Evolutionary conservation across 2,888 invertebrate genomes (phyloP), one percentile per base, ranked within the genome.

Genomic region (Spialia ferax): DNA sequence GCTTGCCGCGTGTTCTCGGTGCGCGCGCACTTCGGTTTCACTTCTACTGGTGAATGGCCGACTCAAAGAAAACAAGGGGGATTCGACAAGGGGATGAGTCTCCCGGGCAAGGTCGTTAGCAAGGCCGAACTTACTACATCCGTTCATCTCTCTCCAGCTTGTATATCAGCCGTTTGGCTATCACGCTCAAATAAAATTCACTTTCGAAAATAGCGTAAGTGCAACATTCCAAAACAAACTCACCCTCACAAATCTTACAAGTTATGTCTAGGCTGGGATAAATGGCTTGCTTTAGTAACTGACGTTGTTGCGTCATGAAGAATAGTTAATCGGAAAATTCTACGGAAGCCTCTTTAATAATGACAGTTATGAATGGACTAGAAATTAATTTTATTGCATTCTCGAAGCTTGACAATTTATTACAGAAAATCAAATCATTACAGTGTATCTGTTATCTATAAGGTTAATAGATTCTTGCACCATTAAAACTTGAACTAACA

Each of bases 41-140:
- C 81, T 84, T 72, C 75, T 86, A 74, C 77, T 88, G 74, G 88
- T 93, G 93, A 94, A 93, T 94, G 93, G 91, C 85, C 84, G 75
- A 76, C 77, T 77, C 81, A 78, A 79, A 83, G 85, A 85, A 83
- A 84, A 80, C 80, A 81, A 81, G 82, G 83, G 72, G 83, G 77
- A 77, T 82, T 72, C 64, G 73, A 72, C 70, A 72, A 78, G 81
- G 85, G 87, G 86, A 82, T 84, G 85, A 81, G 83, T 79, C 69
- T 60, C 54, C 69, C 70, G 60, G 74, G 79, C 89, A 91, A 92
- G 91, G 91, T 89, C 89, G 86, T 80, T 78, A 72, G 76, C 88
- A 87, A 89, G 90, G 88, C 88, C 87, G 87, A 77, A 77, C 82
- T 85, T 88, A 90, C 90, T 87, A 89, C 78, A 80, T 81, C 80